Conservation (phyloP, 1,140 invertebrate species). For the Aphaenogaster rudis region DNA sequence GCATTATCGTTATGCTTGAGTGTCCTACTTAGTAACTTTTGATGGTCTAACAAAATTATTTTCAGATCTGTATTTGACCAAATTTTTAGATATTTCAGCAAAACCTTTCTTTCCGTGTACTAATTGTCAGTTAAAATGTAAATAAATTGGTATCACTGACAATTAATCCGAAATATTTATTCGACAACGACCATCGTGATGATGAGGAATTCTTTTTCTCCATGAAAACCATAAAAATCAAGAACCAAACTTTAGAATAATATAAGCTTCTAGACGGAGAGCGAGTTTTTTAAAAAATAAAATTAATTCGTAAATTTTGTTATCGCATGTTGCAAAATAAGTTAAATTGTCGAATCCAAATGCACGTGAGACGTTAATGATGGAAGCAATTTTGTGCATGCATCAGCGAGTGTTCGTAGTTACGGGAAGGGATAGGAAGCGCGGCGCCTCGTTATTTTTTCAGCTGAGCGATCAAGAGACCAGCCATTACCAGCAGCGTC, state of each 20-base stretch:
- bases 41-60: too few relatives aligned
- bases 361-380: background rate
- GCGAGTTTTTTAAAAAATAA: background rate
- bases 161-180: background rate
- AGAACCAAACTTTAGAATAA: background rate
- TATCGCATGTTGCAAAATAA: background rate
- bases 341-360: background rate
- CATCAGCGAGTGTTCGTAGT: background rate
- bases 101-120: too few relatives aligned
- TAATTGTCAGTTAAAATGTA: conserved; percentile 9
- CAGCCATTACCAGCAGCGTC: conserved; percentile 44
- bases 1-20: too few relatives aligned
- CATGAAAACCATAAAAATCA: background rate
- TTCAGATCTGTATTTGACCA: too few relatives aligned
- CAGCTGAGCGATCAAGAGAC: conserved; percentile 73
- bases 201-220: background rate
- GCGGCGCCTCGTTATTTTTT: conserved; percentile 80
- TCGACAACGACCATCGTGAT: background rate
- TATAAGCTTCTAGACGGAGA: background rate
- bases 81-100: too few relatives aligned
- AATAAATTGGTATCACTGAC: background rate
- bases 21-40: too few relatives aligned
- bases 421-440: conserved; percentile 24
- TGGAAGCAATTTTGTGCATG: conserved; percentile 11
- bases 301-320: background rate